These are phyloP conservation scores for Yponomeuta malinellus DNA, from an alignment of 2,888 invertebrate genomes.

Conservation along the genomic window DNA sequence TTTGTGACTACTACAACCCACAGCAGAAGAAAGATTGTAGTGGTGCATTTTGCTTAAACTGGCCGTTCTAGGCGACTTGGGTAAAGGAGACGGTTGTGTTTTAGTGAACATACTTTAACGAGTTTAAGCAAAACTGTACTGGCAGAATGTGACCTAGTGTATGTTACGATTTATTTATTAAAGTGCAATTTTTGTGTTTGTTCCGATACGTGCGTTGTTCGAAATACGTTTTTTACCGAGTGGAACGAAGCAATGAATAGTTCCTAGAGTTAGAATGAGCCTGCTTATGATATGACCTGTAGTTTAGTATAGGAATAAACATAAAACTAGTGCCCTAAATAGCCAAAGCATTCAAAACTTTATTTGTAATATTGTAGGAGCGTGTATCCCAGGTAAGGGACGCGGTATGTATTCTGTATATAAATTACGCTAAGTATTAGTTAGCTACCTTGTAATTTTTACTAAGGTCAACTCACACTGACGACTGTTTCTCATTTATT, in stretches of 20 bases:
- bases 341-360: conserved; percentile 72
- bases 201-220: conserved; percentile 1
- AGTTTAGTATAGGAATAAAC: conserved; percentile 15
- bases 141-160: background rate
- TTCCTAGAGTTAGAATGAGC: conserved; percentile 9
- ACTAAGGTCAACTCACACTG: conserved; percentile 2
- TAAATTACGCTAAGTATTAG: conserved; percentile 12
- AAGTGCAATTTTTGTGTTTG: conserved; percentile 11
- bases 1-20: no score
- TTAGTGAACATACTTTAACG: no score
- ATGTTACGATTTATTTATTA: background rate
- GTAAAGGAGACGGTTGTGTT: no score
- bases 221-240: background rate
- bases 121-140: no score
- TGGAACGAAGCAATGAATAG: background rate
- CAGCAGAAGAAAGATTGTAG: no score
- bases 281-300: conserved; percentile 6
- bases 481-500: background rate
- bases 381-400: conserved; percentile 10
- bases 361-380: conserved; percentile 56
- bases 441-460: background rate
- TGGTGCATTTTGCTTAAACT: no score
- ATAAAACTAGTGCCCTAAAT: conserved; percentile 51
- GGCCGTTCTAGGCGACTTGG: no score
- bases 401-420: conserved; percentile 15